phyloP scores from a whole-genome alignment of 2,797 vertebrate species.

The Xiphophorus birchmanni region DNA sequence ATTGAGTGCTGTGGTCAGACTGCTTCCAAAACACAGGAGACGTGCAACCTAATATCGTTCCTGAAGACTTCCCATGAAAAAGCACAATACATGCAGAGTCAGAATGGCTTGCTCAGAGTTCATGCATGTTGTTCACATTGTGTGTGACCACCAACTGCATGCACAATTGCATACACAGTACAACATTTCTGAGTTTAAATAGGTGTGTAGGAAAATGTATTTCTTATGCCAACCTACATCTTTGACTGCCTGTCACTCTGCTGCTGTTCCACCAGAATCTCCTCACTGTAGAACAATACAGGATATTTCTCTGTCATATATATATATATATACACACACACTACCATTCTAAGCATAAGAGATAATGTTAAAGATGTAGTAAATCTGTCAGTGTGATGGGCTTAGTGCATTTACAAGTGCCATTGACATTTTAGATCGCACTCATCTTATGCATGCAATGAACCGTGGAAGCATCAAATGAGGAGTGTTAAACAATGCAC shows the following conservation, averaged over 20 bases:
- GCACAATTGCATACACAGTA: background rate
- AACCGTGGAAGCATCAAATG: slow-evolving; percentile 65
- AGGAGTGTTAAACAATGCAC: slow-evolving; percentile 66
- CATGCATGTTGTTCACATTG: background rate
- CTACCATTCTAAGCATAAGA: slow-evolving; percentile 1
- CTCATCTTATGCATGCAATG: slow-evolving; percentile 56
- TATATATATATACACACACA: background rate
- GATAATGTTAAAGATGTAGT: slow-evolving; percentile 20
- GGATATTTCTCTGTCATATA: background rate
- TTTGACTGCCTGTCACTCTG: background rate
- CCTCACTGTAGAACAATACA: too few species aligned
- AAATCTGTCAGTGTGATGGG: slow-evolving; percentile 24
- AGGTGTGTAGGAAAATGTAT: background rate
- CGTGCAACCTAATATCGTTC: background rate
- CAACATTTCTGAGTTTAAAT: background rate
- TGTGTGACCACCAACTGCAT: background rate
- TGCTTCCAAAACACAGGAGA: slow-evolving; percentile 16
- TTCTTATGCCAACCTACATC: background rate
- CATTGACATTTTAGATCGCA: slow-evolving; percentile 56
- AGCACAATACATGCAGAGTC: slow-evolving; percentile 3
- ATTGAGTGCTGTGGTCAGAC: slow-evolving; percentile 10
- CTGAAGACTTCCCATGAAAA: background rate
- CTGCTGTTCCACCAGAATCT: too few species aligned
- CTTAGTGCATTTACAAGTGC: slow-evolving; percentile 28
- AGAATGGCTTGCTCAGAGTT: background rate